Conservation (phyloP, 1,140 invertebrate genomes). For the Trypoxylus dichotomus region DNA sequence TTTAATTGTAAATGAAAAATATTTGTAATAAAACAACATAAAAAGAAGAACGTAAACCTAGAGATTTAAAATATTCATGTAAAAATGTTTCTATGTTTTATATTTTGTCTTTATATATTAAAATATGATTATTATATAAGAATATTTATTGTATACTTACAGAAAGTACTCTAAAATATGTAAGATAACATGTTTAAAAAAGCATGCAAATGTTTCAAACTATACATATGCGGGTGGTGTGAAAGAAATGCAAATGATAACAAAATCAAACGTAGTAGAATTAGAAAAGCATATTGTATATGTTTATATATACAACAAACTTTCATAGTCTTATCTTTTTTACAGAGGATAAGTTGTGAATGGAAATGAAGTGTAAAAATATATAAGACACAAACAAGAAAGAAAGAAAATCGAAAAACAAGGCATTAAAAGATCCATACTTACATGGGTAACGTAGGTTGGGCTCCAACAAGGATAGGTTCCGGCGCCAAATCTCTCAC, state of each 20-base stretch:
- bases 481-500: constrained; percentile 58
- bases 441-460: constrained; percentile 56
- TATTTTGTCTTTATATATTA: not conserved
- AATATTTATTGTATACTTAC: no score
- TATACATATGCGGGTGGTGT: not conserved
- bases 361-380: constrained; percentile 3
- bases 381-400: not conserved
- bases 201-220: constrained; percentile 9
- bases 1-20: no score
- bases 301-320: not conserved
- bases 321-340: not conserved
- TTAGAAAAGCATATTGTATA: not conserved
- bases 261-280: not conserved
- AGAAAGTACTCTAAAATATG: not conserved
- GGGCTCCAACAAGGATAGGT: constrained; percentile 49
- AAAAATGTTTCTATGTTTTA: no score
- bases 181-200: not conserved
- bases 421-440: constrained; percentile 38
- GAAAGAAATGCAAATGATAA: constrained; percentile 1
- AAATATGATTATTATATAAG: not conserved
- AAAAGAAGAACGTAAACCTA: no score
- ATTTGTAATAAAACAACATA: no score
- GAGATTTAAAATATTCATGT: no score
- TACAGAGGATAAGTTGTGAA: not conserved
- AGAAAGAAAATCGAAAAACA: not conserved